Evolutionary conservation across 2,888 invertebrate genomes (phyloP).

Genomic region (Catocala nupta): DNA sequence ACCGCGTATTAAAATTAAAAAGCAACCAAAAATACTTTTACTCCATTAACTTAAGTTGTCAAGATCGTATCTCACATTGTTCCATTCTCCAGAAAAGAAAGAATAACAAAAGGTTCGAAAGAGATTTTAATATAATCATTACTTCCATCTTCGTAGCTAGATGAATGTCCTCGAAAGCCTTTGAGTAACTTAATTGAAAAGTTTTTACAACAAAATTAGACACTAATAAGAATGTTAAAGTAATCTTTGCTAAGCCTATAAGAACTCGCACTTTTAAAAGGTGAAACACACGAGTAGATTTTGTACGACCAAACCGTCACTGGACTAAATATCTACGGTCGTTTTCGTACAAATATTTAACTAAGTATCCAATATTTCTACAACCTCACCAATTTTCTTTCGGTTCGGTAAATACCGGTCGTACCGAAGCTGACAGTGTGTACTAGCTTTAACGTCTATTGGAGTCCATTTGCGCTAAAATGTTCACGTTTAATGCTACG

Average conservation of each 20-base stretch:
- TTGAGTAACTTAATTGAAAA: conserved; percentile 54
- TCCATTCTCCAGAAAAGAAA: conserved; percentile 49
- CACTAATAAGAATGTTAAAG: conserved; percentile 38
- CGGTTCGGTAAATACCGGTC: too few species aligned
- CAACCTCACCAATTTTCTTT: too few species aligned
- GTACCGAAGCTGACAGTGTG: not conserved
- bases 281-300: not conserved
- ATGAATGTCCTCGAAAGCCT: conserved; percentile 46
- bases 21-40: conserved; percentile 40
- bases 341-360: too few species aligned
- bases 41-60: conserved; percentile 44
- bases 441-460: conserved; percentile 16
- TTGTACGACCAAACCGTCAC: not conserved
- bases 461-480: conserved; percentile 23
- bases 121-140: conserved; percentile 52
- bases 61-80: conserved; percentile 56
- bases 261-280: conserved; percentile 23
- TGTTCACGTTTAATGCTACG: conserved; percentile 35
- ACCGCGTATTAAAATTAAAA: conserved; percentile 35
- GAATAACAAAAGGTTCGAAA: conserved; percentile 50
- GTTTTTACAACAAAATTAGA: conserved; percentile 46
- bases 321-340: too few species aligned
- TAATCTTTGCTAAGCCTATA: conserved; percentile 40
- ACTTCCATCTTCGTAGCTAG: conserved; percentile 52
- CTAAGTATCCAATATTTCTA: too few species aligned